These are phyloP conservation scores for Cephalopachus bancanus DNA, from an alignment of 2,797 vertebrate species.

Conservation along the genomic window DNA sequence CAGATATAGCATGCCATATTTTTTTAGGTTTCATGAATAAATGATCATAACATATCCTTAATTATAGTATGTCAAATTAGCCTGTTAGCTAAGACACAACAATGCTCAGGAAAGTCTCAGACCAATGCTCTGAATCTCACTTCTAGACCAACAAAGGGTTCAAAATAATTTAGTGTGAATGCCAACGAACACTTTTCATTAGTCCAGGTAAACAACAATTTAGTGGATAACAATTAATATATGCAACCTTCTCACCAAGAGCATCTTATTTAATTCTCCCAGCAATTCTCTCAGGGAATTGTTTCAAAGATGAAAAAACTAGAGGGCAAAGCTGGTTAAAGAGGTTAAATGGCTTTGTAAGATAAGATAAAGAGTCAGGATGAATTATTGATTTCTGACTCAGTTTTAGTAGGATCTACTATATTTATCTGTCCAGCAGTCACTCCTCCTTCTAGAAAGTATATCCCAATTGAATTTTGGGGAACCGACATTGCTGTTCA, in stretches of 20 bases:
- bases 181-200: not conserved
- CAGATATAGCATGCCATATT: not conserved
- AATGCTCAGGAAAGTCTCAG: not conserved
- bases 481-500: not conserved
- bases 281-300: not conserved
- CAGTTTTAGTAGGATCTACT: not conserved
- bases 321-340: not conserved
- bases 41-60: constrained; percentile 4
- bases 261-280: not conserved
- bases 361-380: not conserved
- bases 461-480: not conserved
- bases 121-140: not conserved
- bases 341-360: not conserved
- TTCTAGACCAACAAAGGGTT: not conserved
- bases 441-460: not conserved
- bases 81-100: not conserved
- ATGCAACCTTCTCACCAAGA: not conserved
- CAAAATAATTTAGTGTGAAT: constrained; percentile 26
- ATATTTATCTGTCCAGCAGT: not conserved
- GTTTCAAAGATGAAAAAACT: constrained; percentile 17
- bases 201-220: not conserved
- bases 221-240: not conserved
- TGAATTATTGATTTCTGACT: not conserved
- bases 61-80: not conserved
- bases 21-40: constrained; percentile 26